These are phyloP conservation scores for Gryon sp. DNA, from an alignment of 1,140 invertebrate species.

Conservation along the genomic window DNA sequence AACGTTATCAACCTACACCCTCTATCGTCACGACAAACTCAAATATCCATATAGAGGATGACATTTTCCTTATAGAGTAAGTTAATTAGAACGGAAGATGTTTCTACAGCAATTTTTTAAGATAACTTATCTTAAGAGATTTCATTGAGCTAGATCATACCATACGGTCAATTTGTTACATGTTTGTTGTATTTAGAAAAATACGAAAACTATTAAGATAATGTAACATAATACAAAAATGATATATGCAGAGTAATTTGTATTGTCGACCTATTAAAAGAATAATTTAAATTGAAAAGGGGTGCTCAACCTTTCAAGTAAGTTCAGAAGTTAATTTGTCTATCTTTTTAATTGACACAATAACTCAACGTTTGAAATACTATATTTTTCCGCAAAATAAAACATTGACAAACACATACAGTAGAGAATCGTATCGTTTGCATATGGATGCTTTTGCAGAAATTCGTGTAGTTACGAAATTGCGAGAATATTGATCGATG, in stretches of 20 bases:
- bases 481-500: constrained; percentile 35
- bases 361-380: background rate
- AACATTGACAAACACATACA: constrained; percentile 12
- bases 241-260: no score
- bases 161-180: no score
- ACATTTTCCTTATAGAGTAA: background rate
- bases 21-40: constrained; percentile 10
- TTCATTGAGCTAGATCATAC: no score
- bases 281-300: background rate
- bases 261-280: no score
- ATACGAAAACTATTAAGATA: no score
- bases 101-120: background rate
- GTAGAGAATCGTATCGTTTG: constrained; percentile 13
- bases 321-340: background rate
- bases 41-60: constrained; percentile 31
- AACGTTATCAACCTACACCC: constrained; percentile 30
- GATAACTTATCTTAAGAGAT: no score
- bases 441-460: constrained; percentile 13
- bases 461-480: constrained; percentile 20
- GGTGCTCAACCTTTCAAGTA: background rate
- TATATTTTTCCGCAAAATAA: constrained; percentile 15
- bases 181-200: background rate
- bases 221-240: no score
- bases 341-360: constrained; percentile 18
- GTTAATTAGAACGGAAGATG: constrained; percentile 23